Base-by-base conservation (phyloP, 2,888 invertebrate species). In the Synergus japonicus region DNA sequence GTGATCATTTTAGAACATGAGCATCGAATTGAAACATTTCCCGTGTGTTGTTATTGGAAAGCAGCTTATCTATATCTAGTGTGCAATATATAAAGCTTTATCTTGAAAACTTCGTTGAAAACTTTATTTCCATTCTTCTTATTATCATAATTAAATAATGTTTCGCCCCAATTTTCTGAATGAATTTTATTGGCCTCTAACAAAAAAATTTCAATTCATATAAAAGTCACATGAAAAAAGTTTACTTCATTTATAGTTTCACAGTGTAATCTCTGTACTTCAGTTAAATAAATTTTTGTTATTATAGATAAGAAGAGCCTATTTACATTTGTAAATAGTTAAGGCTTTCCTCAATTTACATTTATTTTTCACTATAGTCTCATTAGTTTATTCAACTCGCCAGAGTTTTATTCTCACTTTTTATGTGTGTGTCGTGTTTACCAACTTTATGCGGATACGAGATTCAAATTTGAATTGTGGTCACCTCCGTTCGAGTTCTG, bases 21-120 rank as follows among this genome's bases (percentile, higher is more conserved):
- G 3, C 2, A 58, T 9, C 18, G 3, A 22, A 41, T 1, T 43
- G 5, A 41, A 43, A 66, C 18, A 37, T n/a, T 66, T 66, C 41
- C n/a, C 8, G 3, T 29, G 13, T 15, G 13, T 65, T 12, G 15
- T 65, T 65, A 37, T 65, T 64, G 22, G 12, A 12, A 41, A 65
- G 37, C 10, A 12, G 10, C 65, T 65, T 65, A 65, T 65, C 65
- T 65, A 65, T 43, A 65, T 65, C 41, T 41, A 41, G 43, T 65
- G 65, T 18, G 65, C 41, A 41, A 41, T 65, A 65, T 13, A 65
- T 41, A 43, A 41, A 65, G 1, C n/a, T 44, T 69, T 60, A 18
- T 69, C 65, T 43, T 29, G n/a, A 5, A 78, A 54, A 9, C 43
- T 13, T 49, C 13, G 73, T 43, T 29, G n/a, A 5, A 78, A 54